Base-by-base conservation (phyloP, 2,888 invertebrate species). In the Germaria angustata region DNA sequence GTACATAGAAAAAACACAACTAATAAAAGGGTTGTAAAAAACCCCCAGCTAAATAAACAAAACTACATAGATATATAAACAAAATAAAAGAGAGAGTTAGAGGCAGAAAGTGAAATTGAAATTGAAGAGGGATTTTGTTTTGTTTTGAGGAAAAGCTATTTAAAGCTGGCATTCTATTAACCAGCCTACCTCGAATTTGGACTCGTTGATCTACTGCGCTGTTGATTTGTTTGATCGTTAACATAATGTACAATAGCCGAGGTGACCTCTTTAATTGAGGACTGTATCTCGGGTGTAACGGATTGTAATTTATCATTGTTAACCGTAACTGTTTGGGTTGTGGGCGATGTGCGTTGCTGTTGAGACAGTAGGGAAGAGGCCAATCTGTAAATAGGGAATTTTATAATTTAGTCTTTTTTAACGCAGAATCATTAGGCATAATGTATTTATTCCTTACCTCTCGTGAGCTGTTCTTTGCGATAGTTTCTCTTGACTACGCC, bases 171-270 rank as follows among this genome's bases (percentile, higher is more conserved):
- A 59, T 65, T 75, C 53, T 34, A 55, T 15, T 41, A 73, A 81
- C 71, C 84, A 80, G 80, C 87, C 88, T 89, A 91, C 91, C 91
- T 91, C 86, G 91, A 90, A 87, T 90, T 91, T 63, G 91, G 91
- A 86, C 91, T 91, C 86, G 90, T 85, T 80, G 91, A 91, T 85
- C 91, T 87, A 83, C 90, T 88, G 91, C 90, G 90, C 91, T 93
- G 85, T 93, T 94, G 69, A 92, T 93, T 78, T 93, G 94, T 89
- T 93, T 94, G 87, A 94, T 94, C 95, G 84, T 95, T 95, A 82
- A 97, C 97, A 93, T 97, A 97, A 91, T 97, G 97, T 72, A 97
- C 97, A 87, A 97, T 97, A 59, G 97, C 97, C 86, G 97, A 97
- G 84, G 97, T 97, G 85, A 97, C 97, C 92, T 97, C 97, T 91